Conservation (phyloP, 2,113 vertebrate genomes). For the Shinisaurus crocodilurus region DNA sequence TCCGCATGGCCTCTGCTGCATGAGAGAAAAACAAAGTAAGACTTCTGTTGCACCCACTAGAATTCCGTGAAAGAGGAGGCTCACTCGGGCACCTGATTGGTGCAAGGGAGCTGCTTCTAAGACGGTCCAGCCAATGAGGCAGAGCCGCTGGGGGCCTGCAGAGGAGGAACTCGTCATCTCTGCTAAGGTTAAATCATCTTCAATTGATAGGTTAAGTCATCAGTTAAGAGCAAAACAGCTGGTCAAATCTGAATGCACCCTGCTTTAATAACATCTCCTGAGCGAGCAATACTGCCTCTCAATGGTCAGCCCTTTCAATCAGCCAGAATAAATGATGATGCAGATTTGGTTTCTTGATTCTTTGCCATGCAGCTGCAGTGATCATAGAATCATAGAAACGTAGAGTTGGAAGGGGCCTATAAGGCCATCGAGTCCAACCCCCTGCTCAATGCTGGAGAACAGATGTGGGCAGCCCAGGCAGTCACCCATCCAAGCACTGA, state of each 20-base stretch:
- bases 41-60: too few species aligned
- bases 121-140: too few species aligned
- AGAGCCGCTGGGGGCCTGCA: not conserved
- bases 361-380: too few species aligned
- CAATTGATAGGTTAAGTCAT: not conserved
- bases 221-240: not conserved
- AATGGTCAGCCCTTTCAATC: not conserved
- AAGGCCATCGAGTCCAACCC: too few species aligned
- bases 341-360: too few species aligned
- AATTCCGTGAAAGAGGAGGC: not conserved
- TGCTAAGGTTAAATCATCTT: not conserved
- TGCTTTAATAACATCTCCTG: not conserved
- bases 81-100: not conserved
- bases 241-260: not conserved
- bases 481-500: too few species aligned
- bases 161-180: not conserved
- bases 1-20: not conserved
- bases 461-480: too few species aligned
- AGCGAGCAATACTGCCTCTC: not conserved
- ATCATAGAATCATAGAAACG: too few species aligned
- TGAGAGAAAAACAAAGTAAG: not conserved
- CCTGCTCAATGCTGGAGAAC: too few species aligned
- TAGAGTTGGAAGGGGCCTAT: too few species aligned
- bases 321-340: not conserved
- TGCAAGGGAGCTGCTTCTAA: not conserved